Evolutionary conservation across 2,888 invertebrate species (phyloP).

Genomic region (Ischnura elegans): DNA sequence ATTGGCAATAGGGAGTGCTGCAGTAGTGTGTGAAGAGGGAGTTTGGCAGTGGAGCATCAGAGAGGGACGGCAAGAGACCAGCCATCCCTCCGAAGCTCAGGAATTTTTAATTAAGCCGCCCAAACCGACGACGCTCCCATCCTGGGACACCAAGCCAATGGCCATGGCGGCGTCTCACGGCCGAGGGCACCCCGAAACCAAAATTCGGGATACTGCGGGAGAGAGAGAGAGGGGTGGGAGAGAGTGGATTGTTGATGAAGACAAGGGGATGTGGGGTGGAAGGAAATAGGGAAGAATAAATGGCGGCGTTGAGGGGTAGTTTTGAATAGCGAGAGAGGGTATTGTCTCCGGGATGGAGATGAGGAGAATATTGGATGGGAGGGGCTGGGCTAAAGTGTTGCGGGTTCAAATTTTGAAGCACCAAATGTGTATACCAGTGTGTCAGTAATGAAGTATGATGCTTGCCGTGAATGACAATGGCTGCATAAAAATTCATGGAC

Average conservation of each 20-base stretch:
- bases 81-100: neutral
- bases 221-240: neutral
- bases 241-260: neutral
- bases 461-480: no score
- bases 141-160: constrained; percentile 1
- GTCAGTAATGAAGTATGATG: no score
- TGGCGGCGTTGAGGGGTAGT: neutral
- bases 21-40: neutral
- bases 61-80: neutral
- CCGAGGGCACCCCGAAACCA: neutral
- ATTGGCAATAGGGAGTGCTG: neutral
- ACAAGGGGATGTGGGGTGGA: neutral
- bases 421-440: no score
- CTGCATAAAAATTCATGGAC: no score
- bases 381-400: no score
- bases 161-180: neutral
- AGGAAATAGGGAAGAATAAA: neutral
- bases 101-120: constrained; percentile 35
- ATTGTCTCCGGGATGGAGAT: no score
- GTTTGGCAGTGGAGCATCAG: neutral
- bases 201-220: neutral
- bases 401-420: no score
- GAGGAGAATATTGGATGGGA: neutral
- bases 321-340: neutral
- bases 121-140: neutral